Conservation (phyloP, 2,888 invertebrate genomes). For the Rutpela maculata region DNA sequence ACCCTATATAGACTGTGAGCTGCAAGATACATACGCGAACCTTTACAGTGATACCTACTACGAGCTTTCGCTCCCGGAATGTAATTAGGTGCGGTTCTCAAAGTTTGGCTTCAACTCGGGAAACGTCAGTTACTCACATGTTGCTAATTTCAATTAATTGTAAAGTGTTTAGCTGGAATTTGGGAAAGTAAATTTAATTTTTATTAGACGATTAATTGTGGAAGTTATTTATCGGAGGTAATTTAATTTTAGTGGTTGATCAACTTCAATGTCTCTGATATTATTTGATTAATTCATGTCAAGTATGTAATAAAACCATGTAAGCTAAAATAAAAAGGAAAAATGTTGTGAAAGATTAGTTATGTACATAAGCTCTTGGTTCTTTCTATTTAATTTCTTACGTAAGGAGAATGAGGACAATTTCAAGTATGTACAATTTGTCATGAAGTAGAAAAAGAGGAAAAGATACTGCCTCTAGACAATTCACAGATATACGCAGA, state of each 20-base stretch:
- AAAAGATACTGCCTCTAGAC: too few species aligned
- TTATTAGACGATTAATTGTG: constrained; percentile 28
- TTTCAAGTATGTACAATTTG: too few species aligned
- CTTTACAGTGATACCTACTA: constrained; percentile 9
- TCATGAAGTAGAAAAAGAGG: too few species aligned
- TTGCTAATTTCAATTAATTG: constrained; percentile 42
- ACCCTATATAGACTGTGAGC: background rate
- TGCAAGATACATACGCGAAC: constrained; percentile 5
- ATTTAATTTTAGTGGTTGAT: constrained; percentile 18
- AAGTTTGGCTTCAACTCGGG: constrained; percentile 31
- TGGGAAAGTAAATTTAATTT: constrained; percentile 26
- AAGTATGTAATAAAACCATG: background rate
- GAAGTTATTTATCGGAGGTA: constrained; percentile 18
- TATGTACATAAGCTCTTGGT: too few species aligned
- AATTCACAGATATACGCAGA: too few species aligned
- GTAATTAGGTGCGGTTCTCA: constrained; percentile 36
- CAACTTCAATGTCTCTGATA: background rate
- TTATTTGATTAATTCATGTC: background rate
- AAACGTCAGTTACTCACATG: constrained; percentile 39
- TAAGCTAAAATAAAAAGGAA: too few species aligned
- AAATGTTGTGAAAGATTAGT: too few species aligned
- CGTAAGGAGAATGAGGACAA: too few species aligned
- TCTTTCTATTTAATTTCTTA: too few species aligned
- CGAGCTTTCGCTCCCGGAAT: constrained; percentile 33
- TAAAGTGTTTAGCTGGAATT: constrained; percentile 32